These are phyloP conservation scores for Brachyrhaphis roseni DNA, from an alignment of 2,797 vertebrate species.

Conservation along the genomic window DNA sequence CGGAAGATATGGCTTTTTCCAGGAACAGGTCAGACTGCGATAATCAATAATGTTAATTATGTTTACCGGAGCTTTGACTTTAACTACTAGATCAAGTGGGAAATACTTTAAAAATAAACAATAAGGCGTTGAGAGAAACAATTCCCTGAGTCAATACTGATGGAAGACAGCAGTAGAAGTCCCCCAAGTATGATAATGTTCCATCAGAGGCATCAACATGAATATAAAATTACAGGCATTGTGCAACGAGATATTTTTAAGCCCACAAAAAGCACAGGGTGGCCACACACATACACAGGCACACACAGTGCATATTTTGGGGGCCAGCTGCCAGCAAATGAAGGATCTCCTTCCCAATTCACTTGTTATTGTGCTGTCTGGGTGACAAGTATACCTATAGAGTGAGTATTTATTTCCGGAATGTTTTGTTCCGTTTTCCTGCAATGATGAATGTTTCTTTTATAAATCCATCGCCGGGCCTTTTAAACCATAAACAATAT, in stretches of 20 bases:
- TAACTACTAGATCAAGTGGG: conserved; percentile 36
- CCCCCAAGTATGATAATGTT: background rate
- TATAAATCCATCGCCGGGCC: conserved; percentile 87
- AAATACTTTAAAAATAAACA: conserved; percentile 37
- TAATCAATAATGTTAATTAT: conserved; percentile 77
- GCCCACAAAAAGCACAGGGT: conserved; percentile 22
- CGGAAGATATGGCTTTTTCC: conserved; percentile 61
- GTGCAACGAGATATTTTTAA: conserved; percentile 18
- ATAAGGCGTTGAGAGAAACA: conserved; percentile 25
- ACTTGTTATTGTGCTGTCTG: conserved; percentile 93
- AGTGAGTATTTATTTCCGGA: conserved; percentile 92
- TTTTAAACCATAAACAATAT: conserved; percentile 95
- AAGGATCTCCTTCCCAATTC: conserved; percentile 96
- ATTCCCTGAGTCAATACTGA: background rate
- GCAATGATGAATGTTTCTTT: conserved; percentile 92
- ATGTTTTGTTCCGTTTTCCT: conserved; percentile 99
- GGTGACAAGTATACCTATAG: conserved; percentile 91
- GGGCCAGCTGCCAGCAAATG: conserved; percentile 85
- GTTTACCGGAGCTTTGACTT: conserved; percentile 68
- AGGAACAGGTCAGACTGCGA: conserved; percentile 35
- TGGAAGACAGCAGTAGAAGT: conserved; percentile 8
- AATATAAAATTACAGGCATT: conserved; percentile 31
- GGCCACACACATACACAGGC: conserved; percentile 29
- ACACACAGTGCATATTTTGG: conserved; percentile 75
- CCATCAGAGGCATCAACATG: conserved; percentile 17